Base-by-base conservation (phyloP, 1,140 invertebrate genomes). In the Pygmarrhopalites habei region DNA sequence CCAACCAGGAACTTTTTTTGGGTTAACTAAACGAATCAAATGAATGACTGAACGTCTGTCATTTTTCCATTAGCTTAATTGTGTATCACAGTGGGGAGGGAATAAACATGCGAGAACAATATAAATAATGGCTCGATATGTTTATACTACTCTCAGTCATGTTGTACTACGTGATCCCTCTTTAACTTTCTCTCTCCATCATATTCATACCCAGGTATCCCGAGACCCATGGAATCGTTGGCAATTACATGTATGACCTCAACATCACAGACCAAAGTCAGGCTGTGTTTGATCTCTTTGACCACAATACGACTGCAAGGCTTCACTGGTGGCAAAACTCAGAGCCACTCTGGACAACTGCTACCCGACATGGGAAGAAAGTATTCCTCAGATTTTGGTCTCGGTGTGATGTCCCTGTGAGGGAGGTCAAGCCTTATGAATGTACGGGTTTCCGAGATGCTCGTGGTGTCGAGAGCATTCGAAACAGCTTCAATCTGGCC, bases 231-330 rank as follows among this genome's bases (percentile, higher is more conserved):
- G 53, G 67, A 17, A 65, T 71, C 14, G 35, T 71, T 19, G 67
- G 72, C 1, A 79, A 79, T 60, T 75, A 73, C 61, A 78, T 79
- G 74, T 78, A 76, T 64, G 74, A 79, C 64, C 53, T 71, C 12
- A 58, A 63, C 15, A 47, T 52, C 19, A 60, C 71, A 29, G 68
- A 75, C 21, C 53, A 67, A 0, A 76, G 76, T 55, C 67, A 75
- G 21, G 67, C 70, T 15, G 71, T 67, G 3, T 66, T 71, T 46
- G 70, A 66, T n/a, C 60, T 71, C 19, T 52, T 66, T 35, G 25
- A 72, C 14, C 70, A 72, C 51, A 65, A 66, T 2, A 67, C 72
- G 17, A 70, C 72, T 29, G 65, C 52, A 19, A 41, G 71, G 19
- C 23, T 70, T 7, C 63, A 70, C 2, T 77, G 77, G 77, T 79